Base-by-base conservation (phyloP, 2,888 invertebrate species). In the Apodemia duryi region DNA sequence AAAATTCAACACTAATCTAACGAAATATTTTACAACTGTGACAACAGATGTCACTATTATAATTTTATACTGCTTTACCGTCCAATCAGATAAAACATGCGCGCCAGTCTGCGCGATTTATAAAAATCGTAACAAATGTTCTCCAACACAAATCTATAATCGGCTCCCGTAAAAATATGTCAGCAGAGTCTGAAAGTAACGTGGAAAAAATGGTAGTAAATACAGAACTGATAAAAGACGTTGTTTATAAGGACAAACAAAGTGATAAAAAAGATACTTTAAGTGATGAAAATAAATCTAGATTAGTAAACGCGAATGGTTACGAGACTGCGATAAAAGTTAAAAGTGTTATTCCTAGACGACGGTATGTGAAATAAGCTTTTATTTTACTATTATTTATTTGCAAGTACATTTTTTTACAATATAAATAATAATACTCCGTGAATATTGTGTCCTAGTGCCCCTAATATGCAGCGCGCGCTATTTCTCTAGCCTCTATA, bases 71-170 rank as follows among this genome's bases (percentile, higher is more conserved):
- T 85, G 78, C 69, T 83, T 80, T 81, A 85, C 72, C 86, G 77
- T 84, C 82, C 35, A 62, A 67, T 71, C 64, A 72, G 79, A 82
- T 83, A 84, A 82, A 68, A 80, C 77, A 86, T 91, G 91, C 91
- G 91, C 91, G 88, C 83, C 85, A 80, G 81, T 74, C 80, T 91
- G 91, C 91, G 91, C 89, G 88, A 84, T 85, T 85, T 91, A 90
- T 85, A 90, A 91, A 91, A 87, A 85, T 89, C 85, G 78, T 77
- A 79, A 81, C 85, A 85, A 88, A 88, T 85, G 84, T 81, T 78
- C 74, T 80, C 82, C 80, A 83, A 77, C 86, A 81, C 82, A 89
- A 90, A 90, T 90, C 90, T 87, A 88, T 90, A 90, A 83, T 86
- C 82, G 84, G 79, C 75, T 77, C 78, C 76, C 77, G 80, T 76